These are phyloP conservation scores for Drosophila cognata DNA, from an alignment of 2,888 invertebrate species.

Conservation along the genomic window DNA sequence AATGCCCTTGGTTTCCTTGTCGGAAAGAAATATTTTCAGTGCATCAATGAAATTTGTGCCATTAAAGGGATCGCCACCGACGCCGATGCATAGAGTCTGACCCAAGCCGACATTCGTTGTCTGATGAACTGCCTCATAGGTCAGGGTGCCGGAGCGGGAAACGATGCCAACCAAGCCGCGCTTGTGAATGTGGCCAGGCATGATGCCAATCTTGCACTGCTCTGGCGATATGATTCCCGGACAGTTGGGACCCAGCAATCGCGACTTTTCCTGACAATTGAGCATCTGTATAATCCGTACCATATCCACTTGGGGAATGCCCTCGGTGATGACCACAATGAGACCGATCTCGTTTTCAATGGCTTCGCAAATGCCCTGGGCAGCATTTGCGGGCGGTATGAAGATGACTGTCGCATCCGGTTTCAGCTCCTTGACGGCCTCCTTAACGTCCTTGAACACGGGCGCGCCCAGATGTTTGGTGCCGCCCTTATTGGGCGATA, in stretches of 20 bases:
- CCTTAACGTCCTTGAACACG: conserved; percentile 85
- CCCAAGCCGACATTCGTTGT: conserved; percentile 95
- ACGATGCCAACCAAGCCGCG: conserved; percentile 96
- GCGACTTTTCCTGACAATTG: conserved; percentile 93
- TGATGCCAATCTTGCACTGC: conserved; percentile 99
- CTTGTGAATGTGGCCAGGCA: conserved; percentile 99
- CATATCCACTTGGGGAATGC: conserved; percentile 99
- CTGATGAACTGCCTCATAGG: conserved; percentile 99
- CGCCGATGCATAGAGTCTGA: conserved; percentile 98
- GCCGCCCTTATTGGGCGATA: conserved; percentile 92
- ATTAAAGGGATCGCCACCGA: conserved; percentile 99
- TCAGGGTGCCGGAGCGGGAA: conserved; percentile 98
- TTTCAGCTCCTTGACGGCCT: conserved; percentile 93
- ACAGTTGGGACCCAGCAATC: conserved; percentile 98
- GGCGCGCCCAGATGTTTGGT: conserved; percentile 91
- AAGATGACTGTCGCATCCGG: conserved; percentile 97
- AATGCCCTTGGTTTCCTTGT: conserved; percentile 97
- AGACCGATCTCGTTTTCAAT: conserved; percentile 97
- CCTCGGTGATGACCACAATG: conserved; percentile 99
- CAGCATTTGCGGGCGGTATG: conserved; percentile 96
- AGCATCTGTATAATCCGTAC: conserved; percentile 96
- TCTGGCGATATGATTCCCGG: conserved; percentile 98
- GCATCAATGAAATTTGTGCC: conserved; percentile 99
- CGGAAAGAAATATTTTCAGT: conserved; percentile 96
- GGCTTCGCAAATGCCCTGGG: conserved; percentile 95